Evolutionary conservation across 2,797 vertebrate genomes (phyloP).

Genomic region (Odontamblyopus lacepedii): DNA sequence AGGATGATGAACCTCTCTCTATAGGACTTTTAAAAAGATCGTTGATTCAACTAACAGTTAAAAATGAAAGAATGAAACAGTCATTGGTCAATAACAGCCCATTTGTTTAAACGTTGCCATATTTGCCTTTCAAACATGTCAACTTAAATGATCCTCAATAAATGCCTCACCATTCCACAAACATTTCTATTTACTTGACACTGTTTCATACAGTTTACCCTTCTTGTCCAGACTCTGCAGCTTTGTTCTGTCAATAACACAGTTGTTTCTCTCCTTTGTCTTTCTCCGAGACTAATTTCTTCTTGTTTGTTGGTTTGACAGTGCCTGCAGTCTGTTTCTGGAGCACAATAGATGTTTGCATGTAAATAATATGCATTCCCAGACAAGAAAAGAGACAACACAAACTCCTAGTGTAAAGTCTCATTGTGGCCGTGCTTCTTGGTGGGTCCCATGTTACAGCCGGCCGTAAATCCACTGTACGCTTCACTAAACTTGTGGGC

Average conservation of each 20-base stretch:
- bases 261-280: too few relatives aligned
- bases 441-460: constrained; percentile 72
- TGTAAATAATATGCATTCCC: constrained; percentile 69
- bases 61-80: too few relatives aligned
- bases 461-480: constrained; percentile 58
- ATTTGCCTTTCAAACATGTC: background rate
- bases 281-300: constrained; percentile 22
- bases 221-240: too few relatives aligned
- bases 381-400: constrained; percentile 59
- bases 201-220: background rate
- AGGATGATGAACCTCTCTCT: too few relatives aligned
- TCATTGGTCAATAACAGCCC: too few relatives aligned
- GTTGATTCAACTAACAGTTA: too few relatives aligned
- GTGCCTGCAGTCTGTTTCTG: constrained; percentile 35
- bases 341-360: constrained; percentile 53
- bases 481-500: constrained; percentile 64
- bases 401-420: constrained; percentile 54
- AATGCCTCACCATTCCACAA: background rate
- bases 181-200: background rate
- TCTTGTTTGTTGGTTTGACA: constrained; percentile 31
- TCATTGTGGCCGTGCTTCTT: constrained; percentile 69
- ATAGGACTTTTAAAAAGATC: too few relatives aligned
- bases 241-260: constrained; percentile 7
- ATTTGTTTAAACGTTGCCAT: background rate
- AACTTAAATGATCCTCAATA: background rate